phyloP scores from a whole-genome alignment of 2,888 invertebrate species.

The Nomada fucata region DNA sequence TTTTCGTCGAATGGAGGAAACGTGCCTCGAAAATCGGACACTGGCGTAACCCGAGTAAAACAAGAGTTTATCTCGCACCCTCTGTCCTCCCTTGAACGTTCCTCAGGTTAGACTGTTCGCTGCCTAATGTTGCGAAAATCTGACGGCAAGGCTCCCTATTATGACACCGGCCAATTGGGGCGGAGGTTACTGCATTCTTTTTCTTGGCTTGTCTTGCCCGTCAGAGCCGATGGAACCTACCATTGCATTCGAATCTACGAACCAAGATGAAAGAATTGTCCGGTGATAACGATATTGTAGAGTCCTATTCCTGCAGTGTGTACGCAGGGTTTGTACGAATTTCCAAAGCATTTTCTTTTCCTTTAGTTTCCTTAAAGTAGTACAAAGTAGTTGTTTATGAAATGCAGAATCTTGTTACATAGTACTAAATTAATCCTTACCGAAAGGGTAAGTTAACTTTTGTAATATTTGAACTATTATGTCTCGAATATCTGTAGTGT shows the following conservation, averaged over 20 bases:
- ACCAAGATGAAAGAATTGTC: no score
- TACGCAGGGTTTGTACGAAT: no score
- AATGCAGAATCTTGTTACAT: no score
- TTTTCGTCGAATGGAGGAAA: slow-evolving; percentile 9
- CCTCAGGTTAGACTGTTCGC: slow-evolving; percentile 38
- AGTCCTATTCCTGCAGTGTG: no score
- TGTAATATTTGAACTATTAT: neutral
- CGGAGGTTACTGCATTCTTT: neutral
- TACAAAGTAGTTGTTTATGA: no score
- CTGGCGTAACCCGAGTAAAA: neutral
- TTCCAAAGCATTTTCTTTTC: no score
- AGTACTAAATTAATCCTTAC: no score
- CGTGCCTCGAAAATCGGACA: neutral
- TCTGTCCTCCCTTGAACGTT: neutral
- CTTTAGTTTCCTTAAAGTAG: no score
- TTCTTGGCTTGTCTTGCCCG: neutral
- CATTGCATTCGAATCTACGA: no score
- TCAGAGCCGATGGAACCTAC: no score
- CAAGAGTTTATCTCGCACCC: neutral
- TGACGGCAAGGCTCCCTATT: neutral
- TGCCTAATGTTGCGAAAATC: slow-evolving; percentile 29
- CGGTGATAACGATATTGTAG: no score
- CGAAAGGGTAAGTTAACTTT: neutral
- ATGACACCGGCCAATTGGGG: neutral
- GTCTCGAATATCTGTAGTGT: no score